Conservation (phyloP, 2,888 invertebrate species). For the Rhabditoides inermis region DNA sequence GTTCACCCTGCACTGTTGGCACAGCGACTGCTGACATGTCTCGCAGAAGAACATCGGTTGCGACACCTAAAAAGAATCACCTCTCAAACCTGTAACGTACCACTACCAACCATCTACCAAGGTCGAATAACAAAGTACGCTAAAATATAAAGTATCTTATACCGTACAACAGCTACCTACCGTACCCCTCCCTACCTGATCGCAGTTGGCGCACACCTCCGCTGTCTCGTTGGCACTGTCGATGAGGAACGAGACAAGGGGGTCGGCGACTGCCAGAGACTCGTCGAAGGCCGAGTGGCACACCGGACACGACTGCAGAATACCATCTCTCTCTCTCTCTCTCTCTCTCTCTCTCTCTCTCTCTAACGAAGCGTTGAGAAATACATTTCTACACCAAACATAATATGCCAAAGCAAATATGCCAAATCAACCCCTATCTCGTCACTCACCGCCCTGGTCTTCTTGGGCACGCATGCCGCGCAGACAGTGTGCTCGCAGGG, state of each 20-base stretch:
- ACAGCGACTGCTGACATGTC: slow-evolving; percentile 70
- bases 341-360: no score
- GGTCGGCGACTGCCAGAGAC: slow-evolving; percentile 55
- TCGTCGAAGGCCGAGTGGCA: slow-evolving; percentile 11
- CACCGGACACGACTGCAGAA: no score
- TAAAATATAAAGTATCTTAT: neutral
- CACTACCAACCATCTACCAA: neutral
- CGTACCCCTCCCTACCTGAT: slow-evolving; percentile 58
- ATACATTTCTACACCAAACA: no score
- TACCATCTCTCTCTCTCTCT: no score
- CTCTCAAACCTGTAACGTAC: neutral
- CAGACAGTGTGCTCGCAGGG: slow-evolving; percentile 47
- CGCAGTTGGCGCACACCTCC: slow-evolving; percentile 71
- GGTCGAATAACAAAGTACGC: neutral
- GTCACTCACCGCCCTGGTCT: neutral
- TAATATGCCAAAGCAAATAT: no score
- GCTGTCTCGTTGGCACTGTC: slow-evolving; percentile 67
- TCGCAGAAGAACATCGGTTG: slow-evolving; percentile 70
- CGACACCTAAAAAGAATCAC: slow-evolving; percentile 36
- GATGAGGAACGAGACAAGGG: slow-evolving; percentile 65
- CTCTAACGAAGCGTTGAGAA: no score
- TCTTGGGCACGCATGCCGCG: slow-evolving; percentile 18
- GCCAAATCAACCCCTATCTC: neutral
- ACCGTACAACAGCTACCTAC: neutral
- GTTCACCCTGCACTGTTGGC: slow-evolving; percentile 65